Evolutionary conservation across 2,888 invertebrate species (phyloP).

Genomic region (Zonitis immaculata): DNA sequence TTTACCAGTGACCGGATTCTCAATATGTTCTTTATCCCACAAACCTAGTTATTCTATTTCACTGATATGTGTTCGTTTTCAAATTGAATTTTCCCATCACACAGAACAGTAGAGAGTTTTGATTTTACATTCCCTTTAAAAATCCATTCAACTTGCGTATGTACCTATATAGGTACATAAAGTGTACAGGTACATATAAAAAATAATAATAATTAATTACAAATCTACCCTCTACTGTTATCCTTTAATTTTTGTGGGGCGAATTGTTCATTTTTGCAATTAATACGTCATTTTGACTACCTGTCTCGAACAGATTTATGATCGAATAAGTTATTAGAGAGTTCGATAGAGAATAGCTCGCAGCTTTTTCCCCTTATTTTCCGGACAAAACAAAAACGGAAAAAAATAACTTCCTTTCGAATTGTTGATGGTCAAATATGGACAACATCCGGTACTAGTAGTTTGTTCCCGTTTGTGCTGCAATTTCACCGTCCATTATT

Average conservation of each 20-base stretch:
- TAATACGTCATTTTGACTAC: conserved; percentile 27
- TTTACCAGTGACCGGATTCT: conserved; percentile 35
- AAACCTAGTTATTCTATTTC: conserved; percentile 1
- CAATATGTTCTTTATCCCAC: conserved; percentile 25
- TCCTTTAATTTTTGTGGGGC: not conserved
- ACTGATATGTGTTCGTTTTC: not conserved
- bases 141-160: not conserved
- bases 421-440: not conserved
- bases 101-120: not conserved
- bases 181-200: too few species aligned
- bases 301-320: conserved; percentile 40
- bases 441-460: not conserved
- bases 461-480: not conserved
- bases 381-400: too few species aligned
- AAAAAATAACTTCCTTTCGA: not conserved
- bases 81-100: not conserved
- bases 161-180: too few species aligned
- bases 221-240: not conserved
- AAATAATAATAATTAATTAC: not conserved
- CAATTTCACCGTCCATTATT: conserved; percentile 14
- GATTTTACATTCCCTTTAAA: not conserved
- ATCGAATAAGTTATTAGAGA: conserved; percentile 43
- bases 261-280: conserved; percentile 7
- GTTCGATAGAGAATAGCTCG: conserved; percentile 36
- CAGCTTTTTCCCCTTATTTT: conserved; percentile 35